Conservation (phyloP, 2,113 vertebrate genomes). For the Pollachius pollachius region DNA sequence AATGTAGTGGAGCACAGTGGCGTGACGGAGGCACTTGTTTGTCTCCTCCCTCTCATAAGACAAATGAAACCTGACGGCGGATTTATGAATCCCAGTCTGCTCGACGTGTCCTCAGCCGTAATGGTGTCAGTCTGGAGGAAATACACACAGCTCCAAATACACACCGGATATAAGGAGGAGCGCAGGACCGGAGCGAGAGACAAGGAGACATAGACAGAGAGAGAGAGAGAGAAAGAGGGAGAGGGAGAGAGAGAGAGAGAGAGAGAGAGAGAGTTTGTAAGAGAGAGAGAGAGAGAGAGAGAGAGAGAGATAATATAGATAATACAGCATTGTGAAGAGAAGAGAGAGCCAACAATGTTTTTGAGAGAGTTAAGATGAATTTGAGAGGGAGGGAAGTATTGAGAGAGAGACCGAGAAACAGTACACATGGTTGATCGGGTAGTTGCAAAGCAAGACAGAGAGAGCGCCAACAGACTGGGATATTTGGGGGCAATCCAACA, state of each 20-base stretch:
- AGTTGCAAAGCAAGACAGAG: slow-evolving; percentile 3
- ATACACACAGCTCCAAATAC: not conserved
- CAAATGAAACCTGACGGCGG: slow-evolving; percentile 40
- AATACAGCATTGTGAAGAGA: too few relatives aligned
- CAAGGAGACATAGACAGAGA: slow-evolving; percentile 5
- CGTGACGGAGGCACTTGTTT: slow-evolving; percentile 52
- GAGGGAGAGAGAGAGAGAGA: not conserved
- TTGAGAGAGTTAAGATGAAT: too few relatives aligned
- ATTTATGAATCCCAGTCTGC: slow-evolving; percentile 26
- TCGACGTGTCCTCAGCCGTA: slow-evolving; percentile 8
- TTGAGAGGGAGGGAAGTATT: not conserved
- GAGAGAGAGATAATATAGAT: not conserved
- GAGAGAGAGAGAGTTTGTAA: not conserved
- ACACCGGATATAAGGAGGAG: slow-evolving; percentile 4
- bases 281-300: not conserved
- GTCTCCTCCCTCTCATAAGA: slow-evolving; percentile 8
- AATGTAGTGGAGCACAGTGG: slow-evolving; percentile 32
- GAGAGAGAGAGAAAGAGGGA: not conserved
- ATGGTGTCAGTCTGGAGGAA: slow-evolving; percentile 24
- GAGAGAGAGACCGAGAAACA: not conserved
- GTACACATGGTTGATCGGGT: slow-evolving; percentile 11
- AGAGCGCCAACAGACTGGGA: not conserved
- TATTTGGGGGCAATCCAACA: slow-evolving; percentile 5
- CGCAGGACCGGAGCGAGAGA: not conserved
- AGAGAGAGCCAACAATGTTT: too few relatives aligned